phyloP scores from a whole-genome alignment of 1,140 invertebrate species.

The Neuroterus valhalla region DNA sequence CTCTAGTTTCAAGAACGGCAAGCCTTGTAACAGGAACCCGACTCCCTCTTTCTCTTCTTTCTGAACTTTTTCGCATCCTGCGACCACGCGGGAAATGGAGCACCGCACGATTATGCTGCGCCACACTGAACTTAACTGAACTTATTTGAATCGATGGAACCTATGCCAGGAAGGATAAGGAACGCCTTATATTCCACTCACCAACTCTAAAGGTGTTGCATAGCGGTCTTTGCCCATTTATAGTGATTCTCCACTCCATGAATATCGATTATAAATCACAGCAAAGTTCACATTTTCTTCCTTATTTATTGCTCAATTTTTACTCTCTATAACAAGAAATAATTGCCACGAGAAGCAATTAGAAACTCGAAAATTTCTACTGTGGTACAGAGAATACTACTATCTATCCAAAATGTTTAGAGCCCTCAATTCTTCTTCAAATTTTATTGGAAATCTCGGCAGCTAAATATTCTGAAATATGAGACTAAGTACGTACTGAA shows the following conservation, averaged over 20 bases:
- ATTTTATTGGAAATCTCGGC: too few species aligned
- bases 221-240: constrained; percentile 26
- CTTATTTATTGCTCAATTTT: constrained; percentile 16
- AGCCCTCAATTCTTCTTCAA: too few species aligned
- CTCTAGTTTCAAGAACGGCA: constrained; percentile 58
- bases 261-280: constrained; percentile 26
- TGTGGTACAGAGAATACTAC: neutral
- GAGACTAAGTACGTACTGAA: too few species aligned
- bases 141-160: constrained; percentile 42
- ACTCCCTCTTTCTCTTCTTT: constrained; percentile 47
- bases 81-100: constrained; percentile 68
- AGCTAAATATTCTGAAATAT: too few species aligned
- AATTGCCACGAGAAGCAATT: constrained; percentile 18
- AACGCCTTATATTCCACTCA: constrained; percentile 30
- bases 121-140: constrained; percentile 55
- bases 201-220: constrained; percentile 16
- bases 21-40: constrained; percentile 62
- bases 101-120: constrained; percentile 64
- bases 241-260: constrained; percentile 1
- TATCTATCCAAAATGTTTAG: too few species aligned
- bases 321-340: constrained; percentile 4
- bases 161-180: constrained; percentile 16
- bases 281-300: constrained; percentile 21
- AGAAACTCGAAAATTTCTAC: neutral
- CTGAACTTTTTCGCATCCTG: constrained; percentile 40